A percentile compares a stretch with the other conserved stretches of the same genome.
Conservation (phyloP, 2,797 vertebrate genomes). For the Echeneis naucrates region DNA sequence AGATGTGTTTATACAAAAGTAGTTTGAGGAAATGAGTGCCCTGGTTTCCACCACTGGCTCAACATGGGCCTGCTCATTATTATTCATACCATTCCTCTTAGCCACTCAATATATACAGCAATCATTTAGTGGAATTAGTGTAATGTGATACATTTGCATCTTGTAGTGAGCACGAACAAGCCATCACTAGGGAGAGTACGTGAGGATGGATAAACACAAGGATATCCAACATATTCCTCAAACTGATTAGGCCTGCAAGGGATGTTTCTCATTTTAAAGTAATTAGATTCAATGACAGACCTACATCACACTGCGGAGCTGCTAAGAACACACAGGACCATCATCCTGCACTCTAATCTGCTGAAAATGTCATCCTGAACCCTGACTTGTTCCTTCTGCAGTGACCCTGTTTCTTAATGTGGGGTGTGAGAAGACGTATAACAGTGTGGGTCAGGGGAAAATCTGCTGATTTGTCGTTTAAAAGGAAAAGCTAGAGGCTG, state of each 20-base stretch:
- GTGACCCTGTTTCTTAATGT: constrained; percentile 18
- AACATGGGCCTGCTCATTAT: constrained; percentile 60
- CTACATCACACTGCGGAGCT: not conserved
- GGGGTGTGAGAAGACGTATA: constrained; percentile 45
- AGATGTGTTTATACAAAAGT: constrained; percentile 65
- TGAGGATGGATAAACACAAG: constrained; percentile 45
- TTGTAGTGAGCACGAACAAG: constrained; percentile 38
- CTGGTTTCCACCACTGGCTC: constrained; percentile 61
- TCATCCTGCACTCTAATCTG: not conserved
- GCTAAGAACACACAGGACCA: not conserved
- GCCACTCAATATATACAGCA: constrained; percentile 65
- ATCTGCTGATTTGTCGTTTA: constrained; percentile 70
- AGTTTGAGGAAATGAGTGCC: constrained; percentile 56
- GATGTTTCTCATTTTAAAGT: not conserved
- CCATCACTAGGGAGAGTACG: constrained; percentile 29
- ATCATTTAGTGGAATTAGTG: constrained; percentile 59
- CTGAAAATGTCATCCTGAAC: not conserved
- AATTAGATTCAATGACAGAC: not conserved
- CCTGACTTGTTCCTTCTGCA: constrained; percentile 13
- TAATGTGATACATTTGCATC: constrained; percentile 59
- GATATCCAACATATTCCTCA: constrained; percentile 18
- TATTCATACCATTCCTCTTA: constrained; percentile 70
- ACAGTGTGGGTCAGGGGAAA: constrained; percentile 57
- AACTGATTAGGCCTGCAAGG: constrained; percentile 16
- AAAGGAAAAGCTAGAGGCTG: constrained; percentile 65